These are phyloP conservation scores for Patiria miniata DNA, from an alignment of 35 echinoderm and acorn worm genomes.

Conservation along the genomic window DNA sequence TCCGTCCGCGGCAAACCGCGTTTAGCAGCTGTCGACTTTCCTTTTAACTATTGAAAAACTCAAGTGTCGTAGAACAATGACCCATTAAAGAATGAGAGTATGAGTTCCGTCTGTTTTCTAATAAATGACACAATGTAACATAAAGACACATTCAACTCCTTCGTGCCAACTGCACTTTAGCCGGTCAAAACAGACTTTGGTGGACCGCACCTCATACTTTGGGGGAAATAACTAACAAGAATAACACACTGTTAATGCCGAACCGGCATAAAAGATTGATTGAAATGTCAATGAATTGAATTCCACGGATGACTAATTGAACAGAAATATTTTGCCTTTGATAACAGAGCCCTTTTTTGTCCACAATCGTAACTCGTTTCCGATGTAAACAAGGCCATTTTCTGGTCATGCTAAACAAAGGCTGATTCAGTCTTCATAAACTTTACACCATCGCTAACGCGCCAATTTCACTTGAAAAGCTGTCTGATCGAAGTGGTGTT, in stretches of 20 bases:
- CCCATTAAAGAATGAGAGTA: background rate
- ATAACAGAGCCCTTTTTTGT: too few species aligned
- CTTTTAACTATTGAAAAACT: conserved; percentile 19
- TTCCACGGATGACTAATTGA: conserved; percentile 1
- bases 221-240: too few species aligned
- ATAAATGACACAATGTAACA: conserved; percentile 29
- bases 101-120: background rate
- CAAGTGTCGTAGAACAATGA: conserved; percentile 25
- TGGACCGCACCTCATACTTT: too few species aligned
- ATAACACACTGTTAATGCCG: too few species aligned
- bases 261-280: background rate
- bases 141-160: background rate
- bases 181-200: background rate
- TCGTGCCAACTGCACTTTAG: conserved; percentile 8
- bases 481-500: too few species aligned
- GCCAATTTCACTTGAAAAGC: too few species aligned
- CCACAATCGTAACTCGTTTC: too few species aligned
- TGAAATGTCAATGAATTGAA: conserved; percentile 18
- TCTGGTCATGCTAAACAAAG: too few species aligned
- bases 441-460: too few species aligned
- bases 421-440: too few species aligned
- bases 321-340: background rate
- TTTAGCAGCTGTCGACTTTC: conserved; percentile 24
- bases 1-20: background rate
- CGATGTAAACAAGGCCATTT: too few species aligned